A percentile compares a stretch with the other conserved stretches of the same genome.
These are phyloP conservation scores for Camponotus floridanus DNA, from an alignment of 1,140 invertebrate species.

Conservation along the genomic window DNA sequence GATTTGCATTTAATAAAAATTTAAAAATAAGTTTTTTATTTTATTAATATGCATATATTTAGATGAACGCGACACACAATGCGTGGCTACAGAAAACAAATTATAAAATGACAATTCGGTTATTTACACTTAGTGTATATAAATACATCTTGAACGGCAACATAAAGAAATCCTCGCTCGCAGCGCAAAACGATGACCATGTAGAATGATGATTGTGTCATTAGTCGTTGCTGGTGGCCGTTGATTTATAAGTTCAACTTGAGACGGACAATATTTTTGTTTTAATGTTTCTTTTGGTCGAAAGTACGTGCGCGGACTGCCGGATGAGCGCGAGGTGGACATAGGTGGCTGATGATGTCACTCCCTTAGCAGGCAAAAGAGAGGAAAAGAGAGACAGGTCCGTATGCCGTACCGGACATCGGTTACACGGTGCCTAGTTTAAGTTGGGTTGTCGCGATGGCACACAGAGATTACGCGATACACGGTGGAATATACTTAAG, in stretches of 20 bases:
- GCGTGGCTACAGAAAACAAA: not conserved
- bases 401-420: constrained; percentile 77
- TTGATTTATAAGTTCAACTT: constrained; percentile 83
- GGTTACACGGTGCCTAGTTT: constrained; percentile 81
- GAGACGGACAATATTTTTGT: constrained; percentile 80
- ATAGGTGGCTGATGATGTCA: constrained; percentile 84
- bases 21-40: not conserved
- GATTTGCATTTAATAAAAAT: not conserved
- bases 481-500: constrained; percentile 75
- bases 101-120: not conserved
- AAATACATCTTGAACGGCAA: not conserved
- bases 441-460: constrained; percentile 81
- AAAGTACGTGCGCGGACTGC: constrained; percentile 81
- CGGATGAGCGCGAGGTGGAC: constrained; percentile 78
- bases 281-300: constrained; percentile 76
- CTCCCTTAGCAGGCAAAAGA: constrained; percentile 66
- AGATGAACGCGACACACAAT: not conserved
- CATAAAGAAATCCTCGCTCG: constrained; percentile 17
- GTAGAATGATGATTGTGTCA: constrained; percentile 69
- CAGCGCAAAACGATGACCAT: constrained; percentile 22
- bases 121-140: not conserved
- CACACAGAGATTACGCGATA: constrained; percentile 83
- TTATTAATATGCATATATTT: not conserved
- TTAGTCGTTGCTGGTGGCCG: constrained; percentile 64
- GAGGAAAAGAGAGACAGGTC: constrained; percentile 68